phyloP scores from a whole-genome alignment of 1,140 invertebrate genomes.

The Thaumetopoea pityocampa region DNA sequence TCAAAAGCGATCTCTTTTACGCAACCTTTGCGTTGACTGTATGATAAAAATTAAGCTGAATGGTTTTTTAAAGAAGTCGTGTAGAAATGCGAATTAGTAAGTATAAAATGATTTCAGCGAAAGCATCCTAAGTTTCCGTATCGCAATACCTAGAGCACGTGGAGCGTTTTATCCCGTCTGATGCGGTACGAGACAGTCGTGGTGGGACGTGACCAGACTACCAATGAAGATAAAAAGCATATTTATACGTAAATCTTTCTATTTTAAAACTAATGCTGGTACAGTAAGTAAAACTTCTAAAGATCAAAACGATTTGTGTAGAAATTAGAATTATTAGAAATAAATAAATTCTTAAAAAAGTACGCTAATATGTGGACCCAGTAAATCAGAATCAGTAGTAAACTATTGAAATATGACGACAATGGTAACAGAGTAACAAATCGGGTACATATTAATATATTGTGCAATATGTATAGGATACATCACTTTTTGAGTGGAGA shows the following conservation, averaged over 20 bases:
- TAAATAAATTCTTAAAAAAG: too few relatives aligned
- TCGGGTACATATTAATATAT: too few relatives aligned
- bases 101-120: constrained; percentile 10
- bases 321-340: too few relatives aligned
- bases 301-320: constrained; percentile 9
- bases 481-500: too few relatives aligned
- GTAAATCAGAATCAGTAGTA: too few relatives aligned
- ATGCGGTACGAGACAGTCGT: constrained; percentile 30
- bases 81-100: background rate
- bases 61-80: background rate
- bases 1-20: too few relatives aligned
- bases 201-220: constrained; percentile 39
- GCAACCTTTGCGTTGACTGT: too few relatives aligned
- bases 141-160: constrained; percentile 25
- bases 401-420: too few relatives aligned
- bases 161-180: constrained; percentile 37
- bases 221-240: constrained; percentile 27
- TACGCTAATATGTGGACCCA: too few relatives aligned
- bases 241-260: constrained; percentile 35
- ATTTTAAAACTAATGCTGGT: constrained; percentile 23
- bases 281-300: constrained; percentile 13
- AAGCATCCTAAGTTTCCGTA: constrained; percentile 17
- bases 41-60: too few relatives aligned
- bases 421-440: too few relatives aligned
- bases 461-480: too few relatives aligned